phyloP scores from a whole-genome alignment of 2,797 vertebrate genomes.

The Hyperoplus lanceolatus region DNA sequence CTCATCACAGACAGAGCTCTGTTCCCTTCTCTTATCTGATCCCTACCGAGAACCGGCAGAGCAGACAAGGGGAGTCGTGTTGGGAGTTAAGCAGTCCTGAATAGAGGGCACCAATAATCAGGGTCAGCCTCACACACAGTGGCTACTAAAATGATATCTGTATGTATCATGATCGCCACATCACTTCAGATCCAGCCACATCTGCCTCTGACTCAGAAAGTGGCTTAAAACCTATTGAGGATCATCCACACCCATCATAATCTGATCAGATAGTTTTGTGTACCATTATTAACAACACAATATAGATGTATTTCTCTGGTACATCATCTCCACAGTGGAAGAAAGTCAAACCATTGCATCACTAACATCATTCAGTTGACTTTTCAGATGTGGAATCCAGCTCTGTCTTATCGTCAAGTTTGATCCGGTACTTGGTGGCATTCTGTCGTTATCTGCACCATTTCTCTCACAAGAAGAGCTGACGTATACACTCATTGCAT shows the following conservation, averaged over 20 bases:
- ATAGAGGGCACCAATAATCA: slow-evolving; percentile 28
- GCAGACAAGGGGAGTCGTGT: slow-evolving; percentile 6
- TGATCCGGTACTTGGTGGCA: slow-evolving; percentile 54
- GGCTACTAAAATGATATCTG: slow-evolving; percentile 33
- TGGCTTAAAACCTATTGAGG: slow-evolving; percentile 38
- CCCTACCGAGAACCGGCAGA: slow-evolving; percentile 4
- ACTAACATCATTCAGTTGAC: slow-evolving; percentile 37
- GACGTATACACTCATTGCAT: slow-evolving; percentile 59
- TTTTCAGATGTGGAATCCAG: slow-evolving; percentile 47
- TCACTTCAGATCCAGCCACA: slow-evolving; percentile 23
- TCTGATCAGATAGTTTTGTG: slow-evolving; percentile 48
- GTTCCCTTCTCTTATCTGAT: slow-evolving; percentile 72
- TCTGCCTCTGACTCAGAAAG: slow-evolving; percentile 50
- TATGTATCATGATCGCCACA: slow-evolving; percentile 29
- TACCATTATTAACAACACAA: slow-evolving; percentile 44
- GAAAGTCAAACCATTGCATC: slow-evolving; percentile 20
- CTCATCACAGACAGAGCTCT: slow-evolving; percentile 47
- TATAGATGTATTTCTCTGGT: slow-evolving; percentile 30
- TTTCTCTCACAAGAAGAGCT: slow-evolving; percentile 42
- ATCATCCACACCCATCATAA: slow-evolving; percentile 22
- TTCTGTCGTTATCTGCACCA: slow-evolving; percentile 58
- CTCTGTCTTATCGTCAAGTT: slow-evolving; percentile 55
- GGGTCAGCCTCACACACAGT: slow-evolving; percentile 21
- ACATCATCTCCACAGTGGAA: slow-evolving; percentile 34
- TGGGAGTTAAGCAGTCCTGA: slow-evolving; percentile 16